Base-by-base conservation (phyloP, 2,797 vertebrate species). In the Eulemur mongoz region DNA sequence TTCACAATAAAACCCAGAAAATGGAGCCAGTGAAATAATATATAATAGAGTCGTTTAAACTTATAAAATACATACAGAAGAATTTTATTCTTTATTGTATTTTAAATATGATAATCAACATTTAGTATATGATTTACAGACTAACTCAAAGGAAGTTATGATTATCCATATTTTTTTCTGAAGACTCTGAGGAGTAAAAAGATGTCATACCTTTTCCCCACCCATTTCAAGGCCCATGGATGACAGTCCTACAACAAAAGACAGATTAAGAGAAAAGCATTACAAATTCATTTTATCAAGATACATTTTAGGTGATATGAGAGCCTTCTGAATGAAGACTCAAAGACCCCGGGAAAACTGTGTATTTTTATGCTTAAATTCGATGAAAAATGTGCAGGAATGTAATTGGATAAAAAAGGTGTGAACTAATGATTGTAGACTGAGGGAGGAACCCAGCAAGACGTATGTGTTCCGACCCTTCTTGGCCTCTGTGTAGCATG, bases 81-180 rank as follows among this genome's bases (percentile, higher is more conserved):
- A 65, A 45, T 32, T 65, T 73, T 45, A 67, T 89, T 95, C 18
- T 54, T 87, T 65, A 69, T 59, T 89, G 8, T 75, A 72, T 79
- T 96, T 91, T 87, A 97, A 90, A 67, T 90, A 43, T 67, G 40
- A 75, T 50, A 94, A 40, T 25, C 27, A 61, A 43, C 43, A 22
- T 15, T 79, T 79, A 73, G 32, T 73, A 17, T 57, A 50, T 83
- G 84, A 10, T 18, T 59, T 93, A 54, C 13, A 72, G 13, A 89
- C 18, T 79, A 91, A 59, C 3, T 91, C 35, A 73, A 82, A 80
- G 9, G 11, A 67, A 79, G 35, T 40, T 50, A 69, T 80, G 20
- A 54, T 57, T 75, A 61, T 22, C 7, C 18, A 9, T n/a, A 52
- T 70, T 50, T 92, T 80, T 57, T 69, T 32, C 63, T 63, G 50